These are phyloP conservation scores for Chaitophorus viminalis DNA, from an alignment of 2,888 invertebrate genomes.

Conservation along the genomic window DNA sequence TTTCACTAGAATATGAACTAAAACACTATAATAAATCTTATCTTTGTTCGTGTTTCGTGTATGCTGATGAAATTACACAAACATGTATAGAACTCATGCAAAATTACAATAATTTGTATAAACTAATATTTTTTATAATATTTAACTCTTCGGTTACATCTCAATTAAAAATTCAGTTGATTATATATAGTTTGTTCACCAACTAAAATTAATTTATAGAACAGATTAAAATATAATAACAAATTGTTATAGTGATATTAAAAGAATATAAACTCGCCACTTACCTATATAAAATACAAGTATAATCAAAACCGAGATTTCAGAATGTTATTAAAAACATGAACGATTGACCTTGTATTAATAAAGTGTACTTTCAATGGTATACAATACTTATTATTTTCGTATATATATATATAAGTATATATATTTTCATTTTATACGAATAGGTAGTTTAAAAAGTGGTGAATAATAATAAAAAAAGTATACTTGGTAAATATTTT, in stretches of 20 bases:
- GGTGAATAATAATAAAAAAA: too few relatives aligned
- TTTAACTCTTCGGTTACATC: background rate
- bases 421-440: background rate
- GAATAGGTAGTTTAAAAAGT: background rate
- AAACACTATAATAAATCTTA: constrained; percentile 32
- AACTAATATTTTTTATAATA: background rate
- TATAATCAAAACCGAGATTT: background rate
- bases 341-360: background rate
- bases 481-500: too few relatives aligned
- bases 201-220: background rate
- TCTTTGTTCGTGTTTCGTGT: constrained; percentile 22
- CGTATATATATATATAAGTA: too few relatives aligned
- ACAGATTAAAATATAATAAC: background rate
- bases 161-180: constrained; percentile 1
- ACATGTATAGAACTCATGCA: constrained; percentile 23
- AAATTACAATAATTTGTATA: constrained; percentile 30
- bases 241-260: background rate
- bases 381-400: background rate
- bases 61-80: constrained; percentile 2
- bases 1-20: constrained; percentile 24
- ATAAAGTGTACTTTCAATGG: constrained; percentile 21
- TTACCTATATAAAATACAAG: background rate
- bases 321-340: constrained; percentile 17
- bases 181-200: background rate
- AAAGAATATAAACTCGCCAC: background rate